A percentile compares a stretch with the other conserved stretches of the same genome.
Conservation (phyloP, 2,888 invertebrate genomes). For the Philopedon plagiatum region DNA sequence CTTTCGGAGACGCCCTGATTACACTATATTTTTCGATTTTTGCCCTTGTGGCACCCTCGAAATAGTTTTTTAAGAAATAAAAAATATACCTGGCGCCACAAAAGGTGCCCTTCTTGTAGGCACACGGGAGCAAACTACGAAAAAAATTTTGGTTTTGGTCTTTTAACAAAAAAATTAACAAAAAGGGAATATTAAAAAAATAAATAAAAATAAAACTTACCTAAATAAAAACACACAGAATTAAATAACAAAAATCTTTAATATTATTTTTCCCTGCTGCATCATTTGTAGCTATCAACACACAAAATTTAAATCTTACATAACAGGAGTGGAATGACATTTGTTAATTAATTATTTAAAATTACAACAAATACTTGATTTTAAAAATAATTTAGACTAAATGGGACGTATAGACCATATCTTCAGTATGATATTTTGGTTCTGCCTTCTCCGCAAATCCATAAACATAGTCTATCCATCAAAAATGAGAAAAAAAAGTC, state of each 20-base stretch:
- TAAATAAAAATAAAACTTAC: too few relatives aligned
- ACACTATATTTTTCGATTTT: too few relatives aligned
- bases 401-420: not conserved
- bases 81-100: too few relatives aligned
- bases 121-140: too few relatives aligned
- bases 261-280: conserved; percentile 38
- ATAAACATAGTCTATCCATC: conserved; percentile 88
- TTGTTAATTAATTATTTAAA: conserved; percentile 15
- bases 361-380: not conserved
- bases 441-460: conserved; percentile 88
- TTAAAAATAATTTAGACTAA: conserved; percentile 24
- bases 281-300: conserved; percentile 20
- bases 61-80: too few relatives aligned
- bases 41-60: too few relatives aligned
- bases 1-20: too few relatives aligned
- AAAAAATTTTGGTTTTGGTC: too few relatives aligned
- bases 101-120: too few relatives aligned
- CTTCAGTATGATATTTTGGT: conserved; percentile 58
- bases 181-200: too few relatives aligned
- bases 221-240: conserved; percentile 15
- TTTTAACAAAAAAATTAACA: too few relatives aligned
- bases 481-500: conserved; percentile 90
- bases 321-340: conserved; percentile 36
- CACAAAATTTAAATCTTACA: conserved; percentile 28
- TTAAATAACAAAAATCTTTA: conserved; percentile 33